These are phyloP conservation scores for Ephialtes manifestator DNA, from an alignment of 2,888 invertebrate species.

Conservation along the genomic window DNA sequence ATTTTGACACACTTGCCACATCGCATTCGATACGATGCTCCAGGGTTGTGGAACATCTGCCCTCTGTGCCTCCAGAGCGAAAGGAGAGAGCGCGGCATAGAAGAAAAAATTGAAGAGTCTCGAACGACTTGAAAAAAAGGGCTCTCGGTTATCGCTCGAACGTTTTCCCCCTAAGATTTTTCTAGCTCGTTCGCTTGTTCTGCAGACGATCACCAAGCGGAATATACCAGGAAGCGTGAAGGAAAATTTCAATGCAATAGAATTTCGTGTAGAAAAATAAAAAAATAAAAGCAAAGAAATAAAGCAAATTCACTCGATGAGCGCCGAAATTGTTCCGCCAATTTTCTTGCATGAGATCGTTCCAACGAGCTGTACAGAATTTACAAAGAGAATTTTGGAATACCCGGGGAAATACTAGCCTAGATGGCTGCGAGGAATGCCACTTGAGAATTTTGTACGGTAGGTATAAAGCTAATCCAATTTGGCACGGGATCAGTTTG, in stretches of 20 bases:
- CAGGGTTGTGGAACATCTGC: conserved; percentile 63
- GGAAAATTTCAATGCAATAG: neutral
- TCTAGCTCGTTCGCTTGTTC: neutral
- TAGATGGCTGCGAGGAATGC: conserved; percentile 35
- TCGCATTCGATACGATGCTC: conserved; percentile 54
- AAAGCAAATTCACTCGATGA: conserved; percentile 39
- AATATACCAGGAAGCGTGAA: neutral
- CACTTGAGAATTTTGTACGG: conserved; percentile 35
- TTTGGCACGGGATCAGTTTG: conserved; percentile 67
- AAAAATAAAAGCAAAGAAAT: conserved; percentile 6
- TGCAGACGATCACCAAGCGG: conserved; percentile 27
- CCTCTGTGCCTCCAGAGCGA: conserved; percentile 14
- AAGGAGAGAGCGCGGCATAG: conserved; percentile 1
- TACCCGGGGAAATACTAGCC: conserved; percentile 33
- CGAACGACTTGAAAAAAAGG: conserved; percentile 16
- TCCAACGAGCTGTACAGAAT: conserved; percentile 26
- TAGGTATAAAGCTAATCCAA: conserved; percentile 66
- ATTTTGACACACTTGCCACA: conserved; percentile 56
- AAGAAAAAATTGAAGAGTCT: conserved; percentile 36
- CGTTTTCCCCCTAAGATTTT: conserved; percentile 4
- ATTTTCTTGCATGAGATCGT: conserved; percentile 22
- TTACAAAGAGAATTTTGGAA: conserved; percentile 40
- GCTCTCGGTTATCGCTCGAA: conserved; percentile 1
- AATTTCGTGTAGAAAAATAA: conserved; percentile 8
- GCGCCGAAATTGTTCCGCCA: conserved; percentile 33